These are phyloP conservation scores for Stegostoma tigrinum DNA, from an alignment of 2,113 vertebrate genomes.

Conservation along the genomic window DNA sequence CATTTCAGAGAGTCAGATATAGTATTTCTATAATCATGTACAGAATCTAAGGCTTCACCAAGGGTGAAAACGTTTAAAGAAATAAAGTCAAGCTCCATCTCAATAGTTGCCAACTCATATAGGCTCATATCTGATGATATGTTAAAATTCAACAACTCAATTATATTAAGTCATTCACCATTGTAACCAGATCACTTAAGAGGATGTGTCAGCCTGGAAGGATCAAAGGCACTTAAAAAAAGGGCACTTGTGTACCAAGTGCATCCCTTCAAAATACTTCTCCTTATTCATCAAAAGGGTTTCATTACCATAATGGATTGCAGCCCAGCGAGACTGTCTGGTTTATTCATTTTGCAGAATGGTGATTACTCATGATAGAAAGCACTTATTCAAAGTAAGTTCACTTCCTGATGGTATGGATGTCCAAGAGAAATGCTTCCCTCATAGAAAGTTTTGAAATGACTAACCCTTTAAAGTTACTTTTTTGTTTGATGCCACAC, in stretches of 20 bases:
- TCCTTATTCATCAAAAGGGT: conserved; percentile 1
- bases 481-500: neutral
- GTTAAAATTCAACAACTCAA: neutral
- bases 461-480: neutral
- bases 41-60: neutral
- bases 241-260: neutral
- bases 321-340: conserved; percentile 9
- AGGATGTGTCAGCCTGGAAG: neutral
- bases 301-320: conserved; percentile 3
- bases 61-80: neutral
- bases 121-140: neutral
- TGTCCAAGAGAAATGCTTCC: neutral
- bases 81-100: neutral
- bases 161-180: neutral
- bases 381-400: neutral
- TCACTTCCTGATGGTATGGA: neutral
- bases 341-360: neutral
- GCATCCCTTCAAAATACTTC: neutral
- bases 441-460: neutral
- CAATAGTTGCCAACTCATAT: neutral
- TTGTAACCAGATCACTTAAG: neutral
- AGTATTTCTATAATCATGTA: too few species aligned
- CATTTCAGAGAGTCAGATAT: too few species aligned
- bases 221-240: neutral
- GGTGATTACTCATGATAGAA: neutral